Percentiles rank a stretch among this genome's conserved stretches.
Conservation (phyloP, 1,140 invertebrate genomes). For the Macrostomum lignano region DNA sequence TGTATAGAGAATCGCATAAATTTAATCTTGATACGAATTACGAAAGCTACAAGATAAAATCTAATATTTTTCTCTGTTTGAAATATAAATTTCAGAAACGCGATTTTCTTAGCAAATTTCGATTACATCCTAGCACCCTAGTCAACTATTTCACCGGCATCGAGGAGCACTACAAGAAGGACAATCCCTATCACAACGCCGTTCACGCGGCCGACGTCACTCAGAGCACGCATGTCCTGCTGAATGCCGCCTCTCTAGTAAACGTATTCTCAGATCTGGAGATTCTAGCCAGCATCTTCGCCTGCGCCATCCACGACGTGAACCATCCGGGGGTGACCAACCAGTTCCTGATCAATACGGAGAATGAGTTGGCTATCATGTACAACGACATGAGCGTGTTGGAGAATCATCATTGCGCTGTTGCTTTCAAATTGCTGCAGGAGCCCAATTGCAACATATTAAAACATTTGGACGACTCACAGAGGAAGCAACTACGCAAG, state of each 20-base stretch:
- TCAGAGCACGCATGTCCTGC: conserved; percentile 14
- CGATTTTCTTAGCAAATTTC: conserved; percentile 59
- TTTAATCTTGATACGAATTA: too few relatives aligned
- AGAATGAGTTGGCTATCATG: conserved; percentile 78
- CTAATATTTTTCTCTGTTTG: too few relatives aligned
- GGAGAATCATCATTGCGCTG: conserved; percentile 79
- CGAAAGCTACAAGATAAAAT: too few relatives aligned
- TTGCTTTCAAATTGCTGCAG: conserved; percentile 71
- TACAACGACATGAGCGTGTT: conserved; percentile 88
- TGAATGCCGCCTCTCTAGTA: conserved; percentile 47
- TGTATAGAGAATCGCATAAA: too few relatives aligned
- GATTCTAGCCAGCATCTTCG: too few relatives aligned
- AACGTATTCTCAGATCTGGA: too few relatives aligned
- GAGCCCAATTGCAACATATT: conserved; percentile 78
- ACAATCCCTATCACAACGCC: conserved; percentile 3
- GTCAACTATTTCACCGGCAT: too few relatives aligned
- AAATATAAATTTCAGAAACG: conserved; percentile 53
- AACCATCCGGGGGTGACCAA: conserved; percentile 33
- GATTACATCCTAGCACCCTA: conserved; percentile 68
- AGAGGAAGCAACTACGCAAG: conserved; percentile 62
- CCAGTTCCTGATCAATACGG: conserved; percentile 31
- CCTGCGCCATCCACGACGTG: too few relatives aligned
- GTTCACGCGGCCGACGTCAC: conserved; percentile 1
- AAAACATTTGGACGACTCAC: conserved; percentile 54
- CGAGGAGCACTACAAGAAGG: conserved; percentile 3